phyloP scores from a whole-genome alignment of 1,140 invertebrate species.

The Lordiphosa stackelbergi region DNA sequence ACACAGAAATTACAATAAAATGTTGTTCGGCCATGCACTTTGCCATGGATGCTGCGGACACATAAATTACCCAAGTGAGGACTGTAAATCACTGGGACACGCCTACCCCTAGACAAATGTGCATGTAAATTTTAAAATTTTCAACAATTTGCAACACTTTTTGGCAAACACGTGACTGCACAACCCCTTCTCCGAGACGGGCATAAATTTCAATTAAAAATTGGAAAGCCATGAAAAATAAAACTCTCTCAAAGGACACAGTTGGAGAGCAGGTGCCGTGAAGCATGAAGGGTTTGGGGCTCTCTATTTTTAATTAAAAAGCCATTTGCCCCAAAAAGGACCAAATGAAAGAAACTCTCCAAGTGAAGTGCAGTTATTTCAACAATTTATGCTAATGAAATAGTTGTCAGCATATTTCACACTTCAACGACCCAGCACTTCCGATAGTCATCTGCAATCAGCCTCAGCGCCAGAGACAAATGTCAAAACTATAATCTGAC shows the following conservation, averaged over 20 bases:
- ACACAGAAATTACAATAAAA: constrained; percentile 56
- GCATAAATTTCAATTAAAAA: constrained; percentile 75
- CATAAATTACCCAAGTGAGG: constrained; percentile 65
- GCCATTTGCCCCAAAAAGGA: constrained; percentile 53
- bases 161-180: constrained; percentile 59
- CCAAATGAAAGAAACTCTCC: constrained; percentile 45
- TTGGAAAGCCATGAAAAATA: too few relatives aligned
- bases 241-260: constrained; percentile 21
- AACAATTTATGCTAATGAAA: constrained; percentile 11
- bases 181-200: constrained; percentile 11
- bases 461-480: constrained; percentile 31
- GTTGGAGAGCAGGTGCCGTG: constrained; percentile 49
- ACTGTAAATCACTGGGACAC: constrained; percentile 43
- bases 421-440: constrained; percentile 42
- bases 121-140: constrained; percentile 67
- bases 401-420: constrained; percentile 48
- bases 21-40: constrained; percentile 61
- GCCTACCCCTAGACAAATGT: constrained; percentile 24
- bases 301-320: constrained; percentile 59
- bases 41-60: constrained; percentile 20
- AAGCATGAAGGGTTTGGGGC: constrained; percentile 43
- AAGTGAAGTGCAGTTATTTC: constrained; percentile 9
- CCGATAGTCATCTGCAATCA: constrained; percentile 52
- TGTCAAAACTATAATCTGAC: constrained; percentile 73
- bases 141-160: constrained; percentile 72